Base-by-base conservation (phyloP, 1,140 invertebrate genomes). In the Drosophila hydei region DNA sequence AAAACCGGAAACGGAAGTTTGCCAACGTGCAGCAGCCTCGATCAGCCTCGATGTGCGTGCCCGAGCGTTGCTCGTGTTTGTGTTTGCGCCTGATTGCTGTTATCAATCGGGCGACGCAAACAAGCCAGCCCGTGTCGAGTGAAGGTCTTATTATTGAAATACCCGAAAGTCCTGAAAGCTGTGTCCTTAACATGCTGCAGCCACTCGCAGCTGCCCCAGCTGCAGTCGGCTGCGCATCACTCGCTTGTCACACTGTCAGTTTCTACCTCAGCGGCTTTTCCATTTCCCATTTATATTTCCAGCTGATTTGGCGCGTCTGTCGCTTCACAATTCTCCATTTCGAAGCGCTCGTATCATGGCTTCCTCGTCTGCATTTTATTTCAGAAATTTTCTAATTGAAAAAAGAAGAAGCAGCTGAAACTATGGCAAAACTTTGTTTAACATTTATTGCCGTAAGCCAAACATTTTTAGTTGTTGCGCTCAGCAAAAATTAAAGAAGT, bases 1-100 rank as follows among this genome's bases (percentile, higher is more conserved):
- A 89, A 83, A 89, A 87, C 78, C 83, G 83, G 83, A 88, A 88
- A 54, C 83, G 83, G 83, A 88, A 73, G 83, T 88, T 89, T 84
- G 70, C 75, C 64, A 83, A 63, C 84, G 77, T 75, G 64, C 64
- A 63, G 21, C 16, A 12, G 30, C 48, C n/a, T 55, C 63, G 56
- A 54, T 72, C 69, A 71, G n/a, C n/a, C n/a, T n/a, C 30, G 30
- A 67, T 67, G 76, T 71, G 60, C 45, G 68, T 71, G 50, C 27
- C 55, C 42, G n/a, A 80, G 77, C 72, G 80, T 27, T 62, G 51
- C 33, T 52, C 52, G 68, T 56, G 19, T 48, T 21, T 58, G 36
- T 51, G 54, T 51, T 25, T 71, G 27, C 36, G 61, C 61, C 23
- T 59, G 61, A 72, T 72, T 72, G 54, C 52, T 45, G 47, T 48